phyloP scores from a whole-genome alignment of 2,113 vertebrate genomes.

The Anser brachyrhynchus region DNA sequence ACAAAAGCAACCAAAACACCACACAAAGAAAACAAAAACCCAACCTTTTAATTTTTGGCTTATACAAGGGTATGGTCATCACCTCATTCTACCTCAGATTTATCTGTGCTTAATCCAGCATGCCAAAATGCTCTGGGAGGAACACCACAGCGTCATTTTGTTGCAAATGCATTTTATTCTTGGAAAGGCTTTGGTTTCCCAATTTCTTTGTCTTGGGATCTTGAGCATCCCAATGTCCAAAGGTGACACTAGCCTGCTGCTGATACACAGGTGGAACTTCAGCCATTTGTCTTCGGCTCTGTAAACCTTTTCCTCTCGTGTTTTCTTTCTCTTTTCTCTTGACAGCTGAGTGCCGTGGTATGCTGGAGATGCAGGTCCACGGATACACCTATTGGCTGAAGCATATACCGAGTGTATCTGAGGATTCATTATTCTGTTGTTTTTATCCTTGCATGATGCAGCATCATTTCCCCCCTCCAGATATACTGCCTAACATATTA shows the following conservation, averaged over 20 bases:
- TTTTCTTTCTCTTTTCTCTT: background rate
- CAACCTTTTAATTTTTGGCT: background rate
- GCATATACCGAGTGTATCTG: background rate
- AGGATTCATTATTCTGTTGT: background rate
- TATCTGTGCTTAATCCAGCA: background rate
- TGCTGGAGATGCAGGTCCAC: background rate
- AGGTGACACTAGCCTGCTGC: background rate
- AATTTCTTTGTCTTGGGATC: background rate
- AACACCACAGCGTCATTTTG: background rate
- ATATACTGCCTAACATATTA: background rate
- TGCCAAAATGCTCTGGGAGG: background rate
- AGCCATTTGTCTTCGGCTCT: background rate
- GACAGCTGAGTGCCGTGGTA: background rate
- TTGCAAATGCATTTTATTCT: background rate
- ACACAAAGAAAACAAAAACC: background rate
- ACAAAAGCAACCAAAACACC: background rate
- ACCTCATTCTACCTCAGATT: background rate
- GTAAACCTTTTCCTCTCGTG: background rate
- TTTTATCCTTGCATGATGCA: background rate
- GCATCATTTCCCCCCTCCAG: background rate
- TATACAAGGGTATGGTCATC: background rate
- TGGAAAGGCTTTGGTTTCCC: background rate
- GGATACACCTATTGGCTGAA: accelerated
- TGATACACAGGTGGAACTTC: background rate
- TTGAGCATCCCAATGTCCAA: background rate